These are phyloP conservation scores for Choristoneura fumiferana DNA, from an alignment of 1,140 invertebrate genomes.

Conservation along the genomic window DNA sequence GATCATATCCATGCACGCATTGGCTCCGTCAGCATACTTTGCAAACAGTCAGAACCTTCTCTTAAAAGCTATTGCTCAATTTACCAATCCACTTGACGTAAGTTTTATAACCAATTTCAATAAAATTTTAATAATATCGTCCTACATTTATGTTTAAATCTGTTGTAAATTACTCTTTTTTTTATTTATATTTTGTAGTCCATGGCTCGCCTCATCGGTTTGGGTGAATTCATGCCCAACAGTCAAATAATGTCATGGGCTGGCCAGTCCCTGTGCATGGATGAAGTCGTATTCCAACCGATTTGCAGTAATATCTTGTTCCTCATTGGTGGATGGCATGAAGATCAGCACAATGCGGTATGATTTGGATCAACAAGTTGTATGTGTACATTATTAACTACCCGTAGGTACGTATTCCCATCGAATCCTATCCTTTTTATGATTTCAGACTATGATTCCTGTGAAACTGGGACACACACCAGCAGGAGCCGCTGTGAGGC, in stretches of 20 bases:
- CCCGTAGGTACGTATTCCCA: too few relatives aligned
- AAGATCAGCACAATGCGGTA: conserved; percentile 77
- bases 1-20: conserved; percentile 81
- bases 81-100: conserved; percentile 58
- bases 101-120: conserved; percentile 21
- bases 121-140: too few relatives aligned
- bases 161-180: conserved; percentile 15
- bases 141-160: too few relatives aligned
- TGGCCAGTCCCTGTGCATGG: conserved; percentile 77
- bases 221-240: conserved; percentile 80
- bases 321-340: conserved; percentile 78
- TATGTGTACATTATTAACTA: too few relatives aligned
- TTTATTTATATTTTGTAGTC: conserved; percentile 39
- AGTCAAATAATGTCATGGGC: conserved; percentile 72
- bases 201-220: conserved; percentile 54
- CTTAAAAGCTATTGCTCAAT: conserved; percentile 55
- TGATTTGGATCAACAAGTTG: conserved; percentile 13
- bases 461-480: conserved; percentile 89
- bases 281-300: conserved; percentile 65
- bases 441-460: conserved; percentile 82
- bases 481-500: conserved; percentile 89
- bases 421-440: conserved; percentile 23
- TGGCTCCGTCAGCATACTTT: conserved; percentile 84
- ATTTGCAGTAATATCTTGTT: conserved; percentile 82
- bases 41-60: conserved; percentile 79